A percentile compares a stretch with the other conserved stretches of the same genome.
These are phyloP conservation scores for Gortyna flavago DNA, from an alignment of 2,888 invertebrate genomes.

Conservation along the genomic window DNA sequence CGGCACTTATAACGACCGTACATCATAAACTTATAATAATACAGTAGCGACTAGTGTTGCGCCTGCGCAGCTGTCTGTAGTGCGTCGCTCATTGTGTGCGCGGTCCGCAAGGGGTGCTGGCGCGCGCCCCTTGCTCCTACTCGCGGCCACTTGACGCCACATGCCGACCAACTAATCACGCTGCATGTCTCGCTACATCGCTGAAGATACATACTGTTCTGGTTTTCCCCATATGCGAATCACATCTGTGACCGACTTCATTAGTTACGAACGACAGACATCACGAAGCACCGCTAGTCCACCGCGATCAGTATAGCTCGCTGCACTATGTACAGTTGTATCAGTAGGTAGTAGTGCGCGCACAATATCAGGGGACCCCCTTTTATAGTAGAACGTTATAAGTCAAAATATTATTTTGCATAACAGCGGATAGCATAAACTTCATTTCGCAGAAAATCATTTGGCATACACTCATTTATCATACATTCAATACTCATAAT, in stretches of 20 bases:
- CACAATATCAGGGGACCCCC: no score
- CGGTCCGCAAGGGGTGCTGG: constrained; percentile 12
- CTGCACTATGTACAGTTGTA: background rate
- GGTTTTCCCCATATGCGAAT: background rate
- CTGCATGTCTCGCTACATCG: background rate
- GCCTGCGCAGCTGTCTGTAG: constrained; percentile 29
- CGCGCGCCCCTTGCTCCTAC: constrained; percentile 8
- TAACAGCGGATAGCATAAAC: no score
- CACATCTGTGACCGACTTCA: constrained; percentile 1
- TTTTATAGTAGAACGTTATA: no score
- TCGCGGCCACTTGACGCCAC: constrained; percentile 49
- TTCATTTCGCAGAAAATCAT: no score
- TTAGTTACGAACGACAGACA: no score
- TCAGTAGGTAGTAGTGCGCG: background rate
- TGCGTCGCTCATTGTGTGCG: background rate
- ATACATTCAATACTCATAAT: no score
- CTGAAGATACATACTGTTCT: background rate
- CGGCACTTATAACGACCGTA: constrained; percentile 16
- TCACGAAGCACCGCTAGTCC: constrained; percentile 4
- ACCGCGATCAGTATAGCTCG: background rate
- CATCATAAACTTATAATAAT: constrained; percentile 15
- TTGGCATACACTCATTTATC: no score
- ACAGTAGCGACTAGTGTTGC: constrained; percentile 33
- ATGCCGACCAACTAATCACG: constrained; percentile 29
- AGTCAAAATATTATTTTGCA: no score